Base-by-base conservation (phyloP, 2,888 invertebrate species). In the Nomada flava region DNA sequence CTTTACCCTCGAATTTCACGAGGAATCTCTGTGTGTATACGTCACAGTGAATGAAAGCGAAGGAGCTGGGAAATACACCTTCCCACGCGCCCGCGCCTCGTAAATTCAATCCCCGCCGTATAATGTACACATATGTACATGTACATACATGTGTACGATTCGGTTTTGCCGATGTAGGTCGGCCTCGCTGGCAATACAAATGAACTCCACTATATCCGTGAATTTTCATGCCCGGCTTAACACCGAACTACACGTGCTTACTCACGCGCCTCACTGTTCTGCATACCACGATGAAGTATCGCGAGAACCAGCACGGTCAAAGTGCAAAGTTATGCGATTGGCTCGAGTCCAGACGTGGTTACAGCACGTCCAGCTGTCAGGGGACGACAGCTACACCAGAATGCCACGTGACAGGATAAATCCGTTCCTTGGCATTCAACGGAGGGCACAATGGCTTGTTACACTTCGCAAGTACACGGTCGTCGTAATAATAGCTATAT, bases 61-160 rank as follows among this genome's bases (percentile, higher is more conserved):
- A 36, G 29, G 52, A 72, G 13, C 62, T 26, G 62, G 62, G 63
- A 72, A 63, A 4, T 53, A 53, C 53, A 23, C 57, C 81, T 88
- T 88, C 88, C 88, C 88, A 86, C 88, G 88, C 85, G 69, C 83
- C 75, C 71, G 70, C 79, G 76, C 77, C 79, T 82, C 69, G 79
- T 79, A 77, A 83, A 84, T 69, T 86, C 68, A 71, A 75, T 52
- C 79, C 42, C 59, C 26, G 7, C 36, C 36, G 36, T 7, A 1
- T 7, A 36, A 7, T 44, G 26, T 26, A 36, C 20, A 2, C 67
- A 63, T 55, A 65, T 71, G 79, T 36, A 64, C 84, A 29, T 29
- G 36, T 7, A 36, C 36, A 7, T 36, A 36, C 36, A 7, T 7
- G 5, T 0, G 57, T 57, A 70, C 77, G 52, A 76, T 71, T 80